A percentile compares a stretch with the other conserved stretches of the same genome.
Evolutionary conservation across 2,113 vertebrate species (phyloP).

Genomic region (Gobio gobio): DNA sequence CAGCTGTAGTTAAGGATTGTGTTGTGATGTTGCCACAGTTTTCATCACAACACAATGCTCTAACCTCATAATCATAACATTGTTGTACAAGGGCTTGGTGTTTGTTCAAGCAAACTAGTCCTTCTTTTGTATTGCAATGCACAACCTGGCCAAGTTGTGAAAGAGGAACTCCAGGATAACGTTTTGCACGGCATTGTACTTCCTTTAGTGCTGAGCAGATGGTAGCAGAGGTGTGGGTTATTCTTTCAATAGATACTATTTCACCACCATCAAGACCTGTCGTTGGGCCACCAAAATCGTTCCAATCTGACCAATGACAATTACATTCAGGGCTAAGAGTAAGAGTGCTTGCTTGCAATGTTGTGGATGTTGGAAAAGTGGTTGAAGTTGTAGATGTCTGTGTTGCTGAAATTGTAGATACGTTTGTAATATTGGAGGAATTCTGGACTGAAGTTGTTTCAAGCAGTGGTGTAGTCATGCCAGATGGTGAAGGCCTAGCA

Average conservation of each 20-base stretch:
- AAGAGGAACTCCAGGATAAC: not conserved
- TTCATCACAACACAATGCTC: constrained; percentile 34
- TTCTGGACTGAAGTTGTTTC: not conserved
- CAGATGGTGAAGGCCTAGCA: too few species aligned
- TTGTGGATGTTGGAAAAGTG: not conserved
- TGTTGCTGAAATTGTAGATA: not conserved
- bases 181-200: constrained; percentile 53
- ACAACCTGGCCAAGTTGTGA: constrained; percentile 60
- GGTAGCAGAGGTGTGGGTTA: not conserved
- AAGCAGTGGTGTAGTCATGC: not conserved
- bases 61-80: constrained; percentile 2
- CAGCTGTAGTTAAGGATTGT: not conserved
- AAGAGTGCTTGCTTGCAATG: not conserved
- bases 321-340: not conserved
- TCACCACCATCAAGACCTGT: constrained; percentile 50
- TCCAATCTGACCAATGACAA: constrained; percentile 49
- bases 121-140: constrained; percentile 37
- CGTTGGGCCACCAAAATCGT: constrained; percentile 27
- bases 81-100: not conserved
- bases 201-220: constrained; percentile 22
- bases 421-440: not conserved
- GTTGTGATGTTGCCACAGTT: not conserved
- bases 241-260: constrained; percentile 35
- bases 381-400: not conserved
- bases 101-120: constrained; percentile 64